Base-by-base conservation (phyloP, 2,113 vertebrate species). In the Aplodontia rufa region DNA sequence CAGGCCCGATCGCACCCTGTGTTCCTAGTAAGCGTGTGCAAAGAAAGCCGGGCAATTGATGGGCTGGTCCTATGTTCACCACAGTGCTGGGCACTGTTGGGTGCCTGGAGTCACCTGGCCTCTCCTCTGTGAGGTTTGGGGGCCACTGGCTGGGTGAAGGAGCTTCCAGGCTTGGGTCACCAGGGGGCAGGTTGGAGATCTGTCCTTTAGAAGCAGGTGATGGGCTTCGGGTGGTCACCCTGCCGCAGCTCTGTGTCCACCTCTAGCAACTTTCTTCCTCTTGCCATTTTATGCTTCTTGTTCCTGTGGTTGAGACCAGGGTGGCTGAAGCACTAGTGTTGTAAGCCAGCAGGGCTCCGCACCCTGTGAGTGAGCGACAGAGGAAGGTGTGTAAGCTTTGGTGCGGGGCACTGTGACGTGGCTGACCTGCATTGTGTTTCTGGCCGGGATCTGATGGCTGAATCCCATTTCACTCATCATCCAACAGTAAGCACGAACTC, bases 321-420 rank as follows among this genome's bases (percentile, higher is more conserved):
- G 1, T 8, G 1, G 30, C 80, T 32, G 6, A 30, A 40, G 45
- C 24, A 37, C 84, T 16, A 30, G 32, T 5, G 1, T 28, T 24
- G 24, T 6, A 35, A 14, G 9, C 58, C 10, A 53, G 30, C 1
- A 5, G 8, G 53, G 6, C 11, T 2, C 0, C 0, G 0, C 0
- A 5, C 30, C 22, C 42, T 68, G 37, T 0, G 64, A 37, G 75
- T 0, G 12, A 75, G 14, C 37, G 8, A 4, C 0, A 1, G 22
- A 8, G 1, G 47, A 3, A 66, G 42, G 35, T 5, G 3, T 20
- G 0, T 2, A 8, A 19, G 66, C 40, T 9, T 47, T 7, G 22
- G 5, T 13, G 60, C 16, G 32, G 24, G 6, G 28, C 2, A 8
- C 1, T 1, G 20, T 71, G 85, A 28, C 30, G 0, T 19, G 2